Conservation (phyloP, 2,797 vertebrate genomes). For the Gouania willdenowi region DNA sequence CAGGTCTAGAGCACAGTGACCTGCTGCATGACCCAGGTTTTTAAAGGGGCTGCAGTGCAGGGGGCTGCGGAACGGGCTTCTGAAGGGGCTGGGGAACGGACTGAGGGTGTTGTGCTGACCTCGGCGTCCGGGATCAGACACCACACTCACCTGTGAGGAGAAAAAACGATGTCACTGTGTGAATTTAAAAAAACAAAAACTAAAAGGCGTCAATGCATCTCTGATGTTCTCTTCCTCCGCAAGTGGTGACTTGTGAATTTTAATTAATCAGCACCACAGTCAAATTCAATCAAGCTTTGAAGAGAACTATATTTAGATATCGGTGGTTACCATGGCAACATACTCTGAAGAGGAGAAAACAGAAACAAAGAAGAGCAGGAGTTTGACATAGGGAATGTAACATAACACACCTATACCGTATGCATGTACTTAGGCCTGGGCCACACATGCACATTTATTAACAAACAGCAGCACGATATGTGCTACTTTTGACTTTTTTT, state of each 20-base stretch:
- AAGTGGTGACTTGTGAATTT: slow-evolving; percentile 10
- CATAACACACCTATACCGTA: no score
- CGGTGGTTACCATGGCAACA: slow-evolving; percentile 65
- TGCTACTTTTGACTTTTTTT: no score
- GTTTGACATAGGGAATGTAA: no score
- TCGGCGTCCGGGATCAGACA: slow-evolving; percentile 92
- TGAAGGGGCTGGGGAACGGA: slow-evolving; percentile 95
- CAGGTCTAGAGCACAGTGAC: slow-evolving; percentile 90
- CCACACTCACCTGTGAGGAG: slow-evolving; percentile 86
- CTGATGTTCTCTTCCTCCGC: not conserved
- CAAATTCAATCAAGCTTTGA: slow-evolving; percentile 60
- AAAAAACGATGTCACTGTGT: no score
- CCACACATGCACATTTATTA: no score
- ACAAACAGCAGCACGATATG: no score
- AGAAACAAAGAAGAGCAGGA: slow-evolving; percentile 10
- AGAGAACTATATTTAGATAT: slow-evolving; percentile 67
- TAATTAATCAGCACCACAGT: slow-evolving; percentile 33
- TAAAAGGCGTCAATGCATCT: not conserved
- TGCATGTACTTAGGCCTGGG: no score
- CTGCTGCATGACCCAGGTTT: slow-evolving; percentile 87
- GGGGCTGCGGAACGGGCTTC: slow-evolving; percentile 93
- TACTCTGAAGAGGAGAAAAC: slow-evolving; percentile 35
- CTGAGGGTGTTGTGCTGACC: slow-evolving; percentile 90
- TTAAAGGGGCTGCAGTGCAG: slow-evolving; percentile 91
- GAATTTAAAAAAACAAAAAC: not conserved